Evolutionary conservation across 2,888 invertebrate genomes (phyloP).

Genomic region (Pinctada fucata): DNA sequence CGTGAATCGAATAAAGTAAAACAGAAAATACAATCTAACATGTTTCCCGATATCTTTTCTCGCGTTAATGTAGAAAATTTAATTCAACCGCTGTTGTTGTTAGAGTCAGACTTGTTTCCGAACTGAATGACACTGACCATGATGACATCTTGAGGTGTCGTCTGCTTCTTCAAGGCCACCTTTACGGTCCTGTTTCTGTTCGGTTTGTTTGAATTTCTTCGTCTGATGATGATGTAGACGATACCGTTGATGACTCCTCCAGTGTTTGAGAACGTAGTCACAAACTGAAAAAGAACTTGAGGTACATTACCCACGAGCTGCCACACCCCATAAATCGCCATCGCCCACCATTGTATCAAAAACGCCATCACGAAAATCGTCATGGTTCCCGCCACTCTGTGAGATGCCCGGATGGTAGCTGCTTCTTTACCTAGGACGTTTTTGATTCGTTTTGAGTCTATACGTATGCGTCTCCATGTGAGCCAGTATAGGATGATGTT

Average conservation of each 20-base stretch:
- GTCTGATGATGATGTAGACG: constrained; percentile 44
- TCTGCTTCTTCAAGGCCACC: too few species aligned
- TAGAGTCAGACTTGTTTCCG: too few species aligned
- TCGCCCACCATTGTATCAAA: constrained; percentile 54
- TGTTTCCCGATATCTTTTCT: too few species aligned
- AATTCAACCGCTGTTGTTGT: too few species aligned
- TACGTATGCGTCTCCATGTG: constrained; percentile 48
- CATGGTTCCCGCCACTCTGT: constrained; percentile 53
- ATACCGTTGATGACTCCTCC: constrained; percentile 47
- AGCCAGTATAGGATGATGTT: constrained; percentile 49
- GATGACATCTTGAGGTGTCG: too few species aligned
- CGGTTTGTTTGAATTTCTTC: neutral
- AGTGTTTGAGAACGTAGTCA: constrained; percentile 49
- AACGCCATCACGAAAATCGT: constrained; percentile 51
- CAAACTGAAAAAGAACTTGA: constrained; percentile 48
- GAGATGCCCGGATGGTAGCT: constrained; percentile 40
- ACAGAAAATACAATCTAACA: too few species aligned
- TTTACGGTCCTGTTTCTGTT: neutral
- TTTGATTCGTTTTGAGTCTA: constrained; percentile 35
- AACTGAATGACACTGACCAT: too few species aligned
- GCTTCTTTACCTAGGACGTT: constrained; percentile 30
- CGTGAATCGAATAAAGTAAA: too few species aligned
- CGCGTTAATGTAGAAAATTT: too few species aligned
- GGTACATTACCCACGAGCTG: constrained; percentile 41
- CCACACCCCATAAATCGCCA: constrained; percentile 51